phyloP scores from a whole-genome alignment of 2,888 invertebrate genomes.

The Cephus spinipes region DNA sequence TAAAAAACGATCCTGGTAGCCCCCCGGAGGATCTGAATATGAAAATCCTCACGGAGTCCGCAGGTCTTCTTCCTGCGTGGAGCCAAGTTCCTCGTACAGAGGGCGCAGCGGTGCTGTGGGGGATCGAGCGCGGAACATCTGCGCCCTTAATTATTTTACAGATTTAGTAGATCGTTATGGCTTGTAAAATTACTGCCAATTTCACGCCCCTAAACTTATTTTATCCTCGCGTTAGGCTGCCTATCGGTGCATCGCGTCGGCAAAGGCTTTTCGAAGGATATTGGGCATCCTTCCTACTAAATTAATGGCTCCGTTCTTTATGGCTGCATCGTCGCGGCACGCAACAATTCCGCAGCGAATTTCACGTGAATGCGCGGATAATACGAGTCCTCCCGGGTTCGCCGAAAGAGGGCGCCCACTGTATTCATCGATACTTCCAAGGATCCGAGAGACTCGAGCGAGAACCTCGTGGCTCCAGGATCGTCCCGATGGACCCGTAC shows the following conservation, averaged over 20 bases:
- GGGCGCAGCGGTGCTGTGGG: slow-evolving; percentile 7
- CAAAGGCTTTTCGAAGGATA: slow-evolving; percentile 51
- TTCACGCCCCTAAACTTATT: slow-evolving; percentile 66
- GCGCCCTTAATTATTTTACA: slow-evolving; percentile 66
- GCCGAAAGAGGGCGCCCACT: not conserved
- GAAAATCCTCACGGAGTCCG: not conserved
- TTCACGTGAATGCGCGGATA: slow-evolving; percentile 51
- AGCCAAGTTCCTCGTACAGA: not conserved
- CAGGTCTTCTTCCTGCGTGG: not conserved
- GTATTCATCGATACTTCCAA: not conserved
- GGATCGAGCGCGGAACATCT: slow-evolving; percentile 52
- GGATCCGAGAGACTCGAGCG: not conserved
- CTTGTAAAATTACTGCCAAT: slow-evolving; percentile 67
- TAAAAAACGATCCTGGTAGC: not conserved
- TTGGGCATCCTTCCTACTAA: slow-evolving; percentile 62
- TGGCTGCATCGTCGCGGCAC: slow-evolving; percentile 57
- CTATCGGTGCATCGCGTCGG: slow-evolving; percentile 47
- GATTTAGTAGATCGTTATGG: slow-evolving; percentile 68
- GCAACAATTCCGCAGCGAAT: slow-evolving; percentile 61
- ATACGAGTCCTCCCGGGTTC: slow-evolving; percentile 30
- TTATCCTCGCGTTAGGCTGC: slow-evolving; percentile 54
- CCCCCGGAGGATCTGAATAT: not conserved
- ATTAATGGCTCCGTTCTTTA: slow-evolving; percentile 65
- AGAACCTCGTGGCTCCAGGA: not conserved
- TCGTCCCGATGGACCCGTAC: not conserved